Evolutionary conservation across 1,140 invertebrate genomes (phyloP), one percentile per base, ranked within the genome.

Genomic region (Panonychus citri): DNA sequence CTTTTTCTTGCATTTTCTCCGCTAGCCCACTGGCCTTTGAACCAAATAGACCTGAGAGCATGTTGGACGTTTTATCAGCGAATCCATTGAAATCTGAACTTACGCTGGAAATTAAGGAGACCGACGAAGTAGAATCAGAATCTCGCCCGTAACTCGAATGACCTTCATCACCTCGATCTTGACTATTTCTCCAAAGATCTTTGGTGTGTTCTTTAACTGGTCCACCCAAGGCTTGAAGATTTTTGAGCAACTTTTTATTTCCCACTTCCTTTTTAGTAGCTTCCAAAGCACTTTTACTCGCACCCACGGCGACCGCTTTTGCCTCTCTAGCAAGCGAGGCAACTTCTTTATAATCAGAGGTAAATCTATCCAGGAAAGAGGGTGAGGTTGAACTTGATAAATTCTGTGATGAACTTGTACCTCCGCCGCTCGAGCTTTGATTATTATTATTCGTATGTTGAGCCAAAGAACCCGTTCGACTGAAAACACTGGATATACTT

Each of bases 1-100:
- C 67, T 62, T 75, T 79, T 64, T 74, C 74, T 66, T 75, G 76
- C 58, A 74, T 54, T 66, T 59, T 55, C 21, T 55, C 63, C 8
- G 55, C 52, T 21, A 61, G 54, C 26, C 58, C 48, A 42, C 46
- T 56, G 42, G 61, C 57, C 40, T 59, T 59, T 21, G 54, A 60
- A 56, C 62, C 62, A 67, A 93, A 90, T 61, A 90, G 76, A 67
- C 85, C 86, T 57, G 82, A 87, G 64, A 93, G 86, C 78, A 90
- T 85, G 64, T 78, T 86, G 5, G 83, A 81, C 0, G 87, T 90
- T 64, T 86, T 84, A 10, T 83, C 80, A 26, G 86, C 85, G 51
- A 90, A 77, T 5, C 85, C 86, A 68, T 90, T 91, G 28, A 90
- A 54, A 28, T 62, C 61, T 57, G 39, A 57, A 42, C 59, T 62